phyloP scores from a whole-genome alignment of 2,888 invertebrate genomes.

The Pseudococcus longispinus region DNA sequence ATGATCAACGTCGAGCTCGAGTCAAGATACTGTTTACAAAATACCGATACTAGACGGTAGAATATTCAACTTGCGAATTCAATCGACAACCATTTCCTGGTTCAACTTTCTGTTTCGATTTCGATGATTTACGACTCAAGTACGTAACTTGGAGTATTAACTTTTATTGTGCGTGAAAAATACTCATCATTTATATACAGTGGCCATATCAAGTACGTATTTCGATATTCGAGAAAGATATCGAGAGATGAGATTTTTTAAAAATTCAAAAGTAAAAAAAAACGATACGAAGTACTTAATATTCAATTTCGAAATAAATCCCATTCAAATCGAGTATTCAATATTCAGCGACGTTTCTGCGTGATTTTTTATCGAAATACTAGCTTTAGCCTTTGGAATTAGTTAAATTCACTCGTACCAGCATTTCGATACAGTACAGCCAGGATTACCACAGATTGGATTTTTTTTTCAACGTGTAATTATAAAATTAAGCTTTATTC shows the following conservation, averaged over 20 bases:
- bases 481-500: background rate
- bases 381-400: background rate
- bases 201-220: too few species aligned
- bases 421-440: background rate
- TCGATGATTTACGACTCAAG: too few species aligned
- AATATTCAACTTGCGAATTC: background rate
- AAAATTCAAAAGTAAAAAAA: too few species aligned
- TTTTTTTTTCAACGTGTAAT: background rate
- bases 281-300: too few species aligned
- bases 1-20: background rate
- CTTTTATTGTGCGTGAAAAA: too few species aligned
- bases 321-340: background rate
- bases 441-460: background rate
- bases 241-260: too few species aligned
- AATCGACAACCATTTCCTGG: background rate
- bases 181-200: too few species aligned
- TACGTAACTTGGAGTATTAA: too few species aligned
- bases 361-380: background rate
- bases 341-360: background rate
- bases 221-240: too few species aligned
- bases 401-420: background rate
- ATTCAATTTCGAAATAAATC: background rate
- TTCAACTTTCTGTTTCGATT: background rate
- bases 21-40: background rate
- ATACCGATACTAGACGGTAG: background rate